Evolutionary conservation across 2,113 vertebrate genomes (phyloP).

Genomic region (Ahaetulla prasina): DNA sequence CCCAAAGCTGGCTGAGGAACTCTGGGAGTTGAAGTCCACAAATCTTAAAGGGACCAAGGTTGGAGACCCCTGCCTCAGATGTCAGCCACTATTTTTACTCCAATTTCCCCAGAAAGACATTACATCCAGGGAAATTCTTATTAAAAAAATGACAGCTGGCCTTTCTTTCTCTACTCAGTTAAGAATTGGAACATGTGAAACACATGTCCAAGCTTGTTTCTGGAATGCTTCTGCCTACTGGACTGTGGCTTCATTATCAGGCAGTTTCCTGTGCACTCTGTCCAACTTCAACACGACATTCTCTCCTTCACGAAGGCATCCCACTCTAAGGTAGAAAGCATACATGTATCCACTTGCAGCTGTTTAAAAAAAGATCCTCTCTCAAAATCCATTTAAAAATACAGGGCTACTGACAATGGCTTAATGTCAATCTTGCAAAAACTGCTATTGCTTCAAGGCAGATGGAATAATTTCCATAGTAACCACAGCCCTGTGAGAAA

Average conservation of each 20-base stretch:
- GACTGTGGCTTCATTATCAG: neutral
- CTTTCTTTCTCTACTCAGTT: neutral
- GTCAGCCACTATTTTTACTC: neutral
- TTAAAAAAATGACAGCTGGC: neutral
- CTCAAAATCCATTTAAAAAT: neutral
- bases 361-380: neutral
- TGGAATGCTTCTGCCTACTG: neutral
- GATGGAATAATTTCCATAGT: slow-evolving; percentile 56
- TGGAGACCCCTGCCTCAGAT: no score
- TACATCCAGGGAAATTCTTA: neutral
- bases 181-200: neutral
- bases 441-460: slow-evolving; percentile 50
- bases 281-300: neutral
- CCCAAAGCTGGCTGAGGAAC: no score
- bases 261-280: neutral
- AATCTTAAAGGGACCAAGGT: no score
- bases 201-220: neutral
- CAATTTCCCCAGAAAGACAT: neutral
- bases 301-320: neutral
- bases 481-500: slow-evolving; percentile 61
- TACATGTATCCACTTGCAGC: rapidly evolving
- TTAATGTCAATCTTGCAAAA: neutral
- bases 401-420: neutral
- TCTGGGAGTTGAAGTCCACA: no score
- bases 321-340: neutral